Base-by-base conservation (phyloP, 2,797 vertebrate species). In the Cyclopterus lumpus region DNA sequence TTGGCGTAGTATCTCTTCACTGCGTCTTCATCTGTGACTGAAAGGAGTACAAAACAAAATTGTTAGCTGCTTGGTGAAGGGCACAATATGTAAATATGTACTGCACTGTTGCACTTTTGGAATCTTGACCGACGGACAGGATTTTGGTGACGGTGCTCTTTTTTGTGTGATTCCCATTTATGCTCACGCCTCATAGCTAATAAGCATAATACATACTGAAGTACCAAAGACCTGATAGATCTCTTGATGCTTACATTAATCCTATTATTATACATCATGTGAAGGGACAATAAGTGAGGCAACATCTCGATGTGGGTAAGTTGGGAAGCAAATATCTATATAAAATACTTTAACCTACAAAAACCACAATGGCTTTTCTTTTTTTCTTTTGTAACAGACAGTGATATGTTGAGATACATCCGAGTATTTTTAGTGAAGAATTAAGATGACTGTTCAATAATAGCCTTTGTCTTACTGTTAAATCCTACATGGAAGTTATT, bases 1-100 rank as follows among this genome's bases (percentile, higher is more conserved):
- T 97, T 99, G 85, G 98, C 98, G 91, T 97, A 99, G 93, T 98
- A 99, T 55, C 98, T 96, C 92, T 99, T 99, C 75, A 99, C 97
- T 0, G 96, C 97, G 93, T 99, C 98, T 81, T 99, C 97, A 90
- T 99, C 98, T 84, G 98, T 97, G 88, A 99, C 97, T 99, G 83
- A 57, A 91, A 59, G 59, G 20, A 54, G 20, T 79, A 67, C n/a
- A 72, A 48, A 71, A 20, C 14, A 49, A 5, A 4, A 8, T 68
- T 9, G 60, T 67, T 49, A 82, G 51, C 11, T 9, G 10, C 16
- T 11, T 20, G 12, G 3, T 8, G 14, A 51, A 61, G 12, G 16
- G 32, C n/a, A 71, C 15, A 34, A 28, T 46, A 10, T 18, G 5
- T 32, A 40, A 11, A 26, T 24, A 38, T 46, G 40, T 42, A 18